Percentiles rank a stretch among this genome's conserved stretches.
Conservation (phyloP, 2,888 invertebrate genomes). For the Drosophila mercatorum region DNA sequence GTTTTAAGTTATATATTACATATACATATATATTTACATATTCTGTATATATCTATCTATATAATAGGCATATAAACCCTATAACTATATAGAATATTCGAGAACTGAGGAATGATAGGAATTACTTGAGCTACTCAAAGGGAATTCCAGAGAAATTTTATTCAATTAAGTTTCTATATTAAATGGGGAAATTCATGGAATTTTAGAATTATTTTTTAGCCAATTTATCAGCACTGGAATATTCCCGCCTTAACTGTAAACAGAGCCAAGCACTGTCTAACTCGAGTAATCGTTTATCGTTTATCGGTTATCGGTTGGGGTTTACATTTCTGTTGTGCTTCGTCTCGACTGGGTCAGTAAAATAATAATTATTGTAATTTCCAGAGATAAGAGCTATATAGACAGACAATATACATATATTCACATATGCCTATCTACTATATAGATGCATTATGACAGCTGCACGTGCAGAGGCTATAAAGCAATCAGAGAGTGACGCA, state of each 20-base stretch:
- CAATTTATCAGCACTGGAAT: neutral
- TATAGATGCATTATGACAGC: constrained; percentile 10
- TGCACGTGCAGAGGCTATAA: constrained; percentile 25
- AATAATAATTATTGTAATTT: constrained; percentile 26
- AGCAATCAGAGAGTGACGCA: neutral
- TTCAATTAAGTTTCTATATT: neutral
- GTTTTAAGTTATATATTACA: too few species aligned
- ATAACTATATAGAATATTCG: too few species aligned
- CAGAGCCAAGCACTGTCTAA: neutral
- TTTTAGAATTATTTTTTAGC: neutral
- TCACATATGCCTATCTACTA: neutral
- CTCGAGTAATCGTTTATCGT: constrained; percentile 3
- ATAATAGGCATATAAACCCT: too few species aligned
- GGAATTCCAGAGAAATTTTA: neutral
- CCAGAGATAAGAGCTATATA: constrained; percentile 16
- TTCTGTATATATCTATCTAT: too few species aligned
- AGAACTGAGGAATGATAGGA: neutral
- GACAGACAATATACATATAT: neutral
- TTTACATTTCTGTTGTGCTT: neutral
- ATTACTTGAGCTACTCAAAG: neutral
- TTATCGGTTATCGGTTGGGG: constrained; percentile 10
- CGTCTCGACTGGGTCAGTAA: neutral
- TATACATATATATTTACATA: too few species aligned
- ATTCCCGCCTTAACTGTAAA: neutral
- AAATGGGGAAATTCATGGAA: neutral